Conservation (phyloP, 2,888 invertebrate species). For the Drosophila borealis region DNA sequence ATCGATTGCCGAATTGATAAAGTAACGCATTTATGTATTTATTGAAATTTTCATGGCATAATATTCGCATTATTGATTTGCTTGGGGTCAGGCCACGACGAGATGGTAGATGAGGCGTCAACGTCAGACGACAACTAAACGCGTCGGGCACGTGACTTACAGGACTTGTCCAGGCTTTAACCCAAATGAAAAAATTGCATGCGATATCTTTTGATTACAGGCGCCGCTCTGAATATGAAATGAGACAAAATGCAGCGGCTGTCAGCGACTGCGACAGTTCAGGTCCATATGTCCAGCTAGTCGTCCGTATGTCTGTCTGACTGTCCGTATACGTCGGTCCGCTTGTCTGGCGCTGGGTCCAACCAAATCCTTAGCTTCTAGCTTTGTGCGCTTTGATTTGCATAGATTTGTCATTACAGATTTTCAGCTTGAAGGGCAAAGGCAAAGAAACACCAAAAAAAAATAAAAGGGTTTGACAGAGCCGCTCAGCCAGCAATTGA, state of each 20-base stretch:
- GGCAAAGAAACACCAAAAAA: constrained; percentile 4
- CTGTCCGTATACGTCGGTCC: constrained; percentile 16
- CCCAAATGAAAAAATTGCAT: constrained; percentile 57
- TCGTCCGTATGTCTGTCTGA: constrained; percentile 6
- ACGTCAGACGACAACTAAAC: constrained; percentile 45
- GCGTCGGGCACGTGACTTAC: constrained; percentile 63
- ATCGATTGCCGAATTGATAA: constrained; percentile 8
- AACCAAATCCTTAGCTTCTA: constrained; percentile 29
- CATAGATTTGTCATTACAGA: constrained; percentile 81
- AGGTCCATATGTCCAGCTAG: constrained; percentile 47
- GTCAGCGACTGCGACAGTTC: constrained; percentile 43
- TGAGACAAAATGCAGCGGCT: constrained; percentile 74
- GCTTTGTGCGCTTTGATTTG: constrained; percentile 70
- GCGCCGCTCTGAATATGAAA: constrained; percentile 83
- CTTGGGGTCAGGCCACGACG: constrained; percentile 24
- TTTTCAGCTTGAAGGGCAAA: constrained; percentile 54
- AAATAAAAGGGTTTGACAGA: constrained; percentile 45
- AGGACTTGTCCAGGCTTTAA: constrained; percentile 37
- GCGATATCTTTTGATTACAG: constrained; percentile 84
- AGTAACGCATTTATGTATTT: background rate
- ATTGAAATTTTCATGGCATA: constrained; percentile 23
- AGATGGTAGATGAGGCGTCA: constrained; percentile 35
- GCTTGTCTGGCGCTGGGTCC: constrained; percentile 30
- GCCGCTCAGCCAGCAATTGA: constrained; percentile 52
- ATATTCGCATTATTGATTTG: constrained; percentile 36